These are phyloP conservation scores for Sarcoramphus papa DNA, from an alignment of 2,797 vertebrate species.

Conservation along the genomic window DNA sequence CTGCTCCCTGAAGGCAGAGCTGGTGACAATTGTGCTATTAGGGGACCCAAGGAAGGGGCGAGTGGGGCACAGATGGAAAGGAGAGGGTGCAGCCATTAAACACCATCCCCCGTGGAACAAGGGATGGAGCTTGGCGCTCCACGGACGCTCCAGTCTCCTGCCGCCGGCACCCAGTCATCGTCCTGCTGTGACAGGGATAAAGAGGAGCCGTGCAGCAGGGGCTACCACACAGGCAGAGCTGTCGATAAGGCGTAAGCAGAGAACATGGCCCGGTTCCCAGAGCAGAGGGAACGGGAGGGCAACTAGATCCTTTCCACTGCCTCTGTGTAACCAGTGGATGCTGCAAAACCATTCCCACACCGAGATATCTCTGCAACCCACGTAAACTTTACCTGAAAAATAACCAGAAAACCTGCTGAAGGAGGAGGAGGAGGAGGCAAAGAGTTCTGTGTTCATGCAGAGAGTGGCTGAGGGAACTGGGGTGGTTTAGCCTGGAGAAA, in stretches of 20 bases:
- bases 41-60: neutral
- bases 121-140: neutral
- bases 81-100: neutral
- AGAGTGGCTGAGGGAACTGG: neutral
- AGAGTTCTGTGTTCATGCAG: neutral
- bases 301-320: neutral
- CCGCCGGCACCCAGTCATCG: rapidly evolving
- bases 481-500: neutral
- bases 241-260: neutral
- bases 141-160: neutral
- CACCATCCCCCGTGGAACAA: neutral
- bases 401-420: neutral
- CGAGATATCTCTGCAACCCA: neutral
- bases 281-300: neutral
- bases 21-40: neutral
- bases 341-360: neutral
- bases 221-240: neutral
- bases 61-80: neutral
- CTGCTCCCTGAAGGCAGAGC: neutral
- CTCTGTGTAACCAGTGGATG: no score
- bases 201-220: neutral
- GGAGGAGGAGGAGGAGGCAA: no score
- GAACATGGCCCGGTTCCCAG: neutral
- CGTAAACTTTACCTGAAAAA: neutral
- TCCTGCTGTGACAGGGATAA: neutral